These are phyloP conservation scores for Caenorhabditis doughertyi DNA, from an alignment of 2,888 invertebrate genomes.

Conservation along the genomic window DNA sequence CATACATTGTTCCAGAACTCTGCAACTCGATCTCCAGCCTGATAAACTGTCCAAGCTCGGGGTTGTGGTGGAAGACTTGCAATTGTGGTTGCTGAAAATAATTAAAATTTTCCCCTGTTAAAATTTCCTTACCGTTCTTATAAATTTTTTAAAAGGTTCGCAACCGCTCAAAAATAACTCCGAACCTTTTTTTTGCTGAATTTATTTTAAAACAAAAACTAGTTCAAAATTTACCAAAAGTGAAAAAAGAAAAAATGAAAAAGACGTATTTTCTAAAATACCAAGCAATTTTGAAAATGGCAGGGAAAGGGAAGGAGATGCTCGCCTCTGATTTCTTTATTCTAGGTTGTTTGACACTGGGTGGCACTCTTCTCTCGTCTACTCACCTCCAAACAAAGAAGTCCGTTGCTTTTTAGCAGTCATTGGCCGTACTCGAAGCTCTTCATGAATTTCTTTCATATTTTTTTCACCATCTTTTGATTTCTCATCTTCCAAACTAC, in stretches of 20 bases:
- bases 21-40: constrained; percentile 50
- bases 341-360: constrained; percentile 45
- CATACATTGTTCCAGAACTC: constrained; percentile 56
- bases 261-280: constrained; percentile 22
- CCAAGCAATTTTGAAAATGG: constrained; percentile 41
- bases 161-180: neutral
- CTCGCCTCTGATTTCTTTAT: constrained; percentile 51
- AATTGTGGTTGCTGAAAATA: constrained; percentile 30
- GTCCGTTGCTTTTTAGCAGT: constrained; percentile 58
- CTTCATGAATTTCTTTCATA: constrained; percentile 13
- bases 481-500: constrained; percentile 48
- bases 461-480: constrained; percentile 17
- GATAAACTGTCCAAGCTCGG: constrained; percentile 51
- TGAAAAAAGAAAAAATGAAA: neutral
- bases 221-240: neutral
- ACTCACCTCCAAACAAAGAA: constrained; percentile 60
- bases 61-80: constrained; percentile 33
- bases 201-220: constrained; percentile 2
- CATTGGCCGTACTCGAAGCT: constrained; percentile 46
- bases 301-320: constrained; percentile 41
- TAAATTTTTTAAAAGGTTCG: no score
- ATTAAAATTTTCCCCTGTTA: neutral
- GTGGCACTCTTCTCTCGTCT: constrained; percentile 30
- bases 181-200: neutral
- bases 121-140: no score